Base-by-base conservation (phyloP, 2,797 vertebrate genomes). In the Falco cherrug region DNA sequence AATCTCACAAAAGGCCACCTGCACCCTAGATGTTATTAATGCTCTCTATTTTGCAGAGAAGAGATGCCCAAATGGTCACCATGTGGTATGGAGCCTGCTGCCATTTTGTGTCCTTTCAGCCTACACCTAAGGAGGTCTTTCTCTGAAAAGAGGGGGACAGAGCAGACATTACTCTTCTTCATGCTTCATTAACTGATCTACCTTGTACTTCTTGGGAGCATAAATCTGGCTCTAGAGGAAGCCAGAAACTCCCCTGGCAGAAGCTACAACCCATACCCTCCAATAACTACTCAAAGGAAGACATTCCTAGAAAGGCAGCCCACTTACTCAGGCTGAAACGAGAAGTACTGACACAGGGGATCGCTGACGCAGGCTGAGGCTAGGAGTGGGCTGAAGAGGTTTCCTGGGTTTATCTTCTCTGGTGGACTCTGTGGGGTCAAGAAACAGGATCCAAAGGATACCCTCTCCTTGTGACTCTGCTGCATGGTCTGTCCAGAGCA, bases 1-100 rank as follows among this genome's bases (percentile, higher is more conserved):
- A 63, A 63, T 13, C 21, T 71, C 53, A 51, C 3, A 2, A 45
- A 61, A 56, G 37, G 21, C 47, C 71, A 39, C 37, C 11, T 18
- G 35, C 12, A 31, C 9, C 22, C 20, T 20, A 31, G 26, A 6
- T 31, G 35, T 45, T 70, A 35, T 26, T 33, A 47, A 91, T 17
- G 6, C 9, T 22, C 50, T 87, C 54, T 1, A 0, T 48, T 33
- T 39, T 10, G 0, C 8, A 7, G 19, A 75, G 17, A 41, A n/a
- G 37, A 82, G 43, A 20, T 24, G 37, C 26, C 48, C 18, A 39
- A 13, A 16, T 24, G 6, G 20, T 37, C 37, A 69, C 41, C 35
- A 19, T 6, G 14, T 63, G 31, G 20, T 47, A 26, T 51, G 67
- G 43, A 80, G 5, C 29, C 76, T 70, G 29, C 43, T 95, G 48